Evolutionary conservation across 2,888 invertebrate species (phyloP).

Genomic region (Epirrhoe alternata): DNA sequence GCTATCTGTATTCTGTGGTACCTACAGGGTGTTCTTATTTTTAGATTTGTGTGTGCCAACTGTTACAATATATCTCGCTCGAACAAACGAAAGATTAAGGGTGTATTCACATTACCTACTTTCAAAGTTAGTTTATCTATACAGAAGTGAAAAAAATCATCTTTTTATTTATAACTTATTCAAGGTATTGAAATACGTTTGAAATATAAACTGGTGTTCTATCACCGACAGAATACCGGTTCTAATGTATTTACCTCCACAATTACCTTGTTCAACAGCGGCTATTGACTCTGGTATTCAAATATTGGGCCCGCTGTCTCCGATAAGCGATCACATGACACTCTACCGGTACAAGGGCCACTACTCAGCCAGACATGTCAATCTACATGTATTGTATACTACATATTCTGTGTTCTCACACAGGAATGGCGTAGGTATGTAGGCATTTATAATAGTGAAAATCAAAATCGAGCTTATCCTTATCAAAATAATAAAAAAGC

Average conservation of each 20-base stretch:
- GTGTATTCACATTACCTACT: background rate
- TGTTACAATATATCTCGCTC: constrained; percentile 4
- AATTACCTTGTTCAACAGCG: constrained; percentile 51
- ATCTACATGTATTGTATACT: constrained; percentile 29
- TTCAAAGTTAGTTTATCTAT: background rate
- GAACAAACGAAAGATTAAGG: background rate
- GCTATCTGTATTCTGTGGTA: no score
- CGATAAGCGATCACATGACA: constrained; percentile 71
- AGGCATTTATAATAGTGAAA: background rate
- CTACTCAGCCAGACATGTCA: constrained; percentile 41
- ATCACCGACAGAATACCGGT: constrained; percentile 4
- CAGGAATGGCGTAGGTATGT: background rate
- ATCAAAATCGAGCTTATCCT: no score
- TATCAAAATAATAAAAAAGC: no score
- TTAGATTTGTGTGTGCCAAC: constrained; percentile 11
- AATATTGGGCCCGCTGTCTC: constrained; percentile 65
- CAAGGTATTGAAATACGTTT: background rate
- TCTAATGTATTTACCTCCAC: constrained; percentile 47
- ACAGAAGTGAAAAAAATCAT: background rate
- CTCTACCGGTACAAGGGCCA: constrained; percentile 58
- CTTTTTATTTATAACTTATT: background rate
- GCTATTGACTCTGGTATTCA: constrained; percentile 65
- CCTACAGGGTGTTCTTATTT: constrained; percentile 18
- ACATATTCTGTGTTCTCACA: constrained; percentile 2
- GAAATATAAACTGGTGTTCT: background rate